Conservation (phyloP, 1,140 invertebrate genomes). For the Periplaneta americana region DNA sequence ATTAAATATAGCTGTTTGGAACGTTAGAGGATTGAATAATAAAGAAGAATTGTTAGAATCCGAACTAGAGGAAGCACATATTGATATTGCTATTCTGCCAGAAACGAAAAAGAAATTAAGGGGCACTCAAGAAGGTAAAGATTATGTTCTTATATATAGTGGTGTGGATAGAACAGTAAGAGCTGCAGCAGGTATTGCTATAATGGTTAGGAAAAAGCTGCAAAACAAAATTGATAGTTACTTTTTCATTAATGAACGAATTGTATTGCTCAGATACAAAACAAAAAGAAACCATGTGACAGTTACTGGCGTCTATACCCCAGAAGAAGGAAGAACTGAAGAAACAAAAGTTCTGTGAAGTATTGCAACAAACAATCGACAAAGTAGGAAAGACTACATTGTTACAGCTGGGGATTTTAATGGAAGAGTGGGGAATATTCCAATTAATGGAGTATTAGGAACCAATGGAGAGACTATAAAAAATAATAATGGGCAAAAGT, state of each 20-base stretch:
- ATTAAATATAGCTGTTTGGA: neutral
- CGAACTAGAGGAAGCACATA: neutral
- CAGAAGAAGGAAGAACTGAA: too few species aligned
- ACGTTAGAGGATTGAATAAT: neutral
- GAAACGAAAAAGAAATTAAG: neutral
- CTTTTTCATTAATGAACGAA: too few species aligned
- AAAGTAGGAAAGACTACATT: neutral
- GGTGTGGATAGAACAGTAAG: neutral
- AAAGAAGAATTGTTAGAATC: neutral
- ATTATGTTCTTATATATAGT: neutral
- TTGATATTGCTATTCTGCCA: neutral
- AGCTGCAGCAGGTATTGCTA: neutral
- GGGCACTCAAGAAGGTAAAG: neutral
- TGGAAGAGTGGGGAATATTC: too few species aligned
- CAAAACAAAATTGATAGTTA: neutral
- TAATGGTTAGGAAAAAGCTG: neutral
- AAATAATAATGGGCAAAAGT: too few species aligned
- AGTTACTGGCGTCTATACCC: neutral
- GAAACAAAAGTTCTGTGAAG: too few species aligned
- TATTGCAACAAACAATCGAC: too few species aligned
- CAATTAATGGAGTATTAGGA: too few species aligned
- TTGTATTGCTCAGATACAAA: neutral
- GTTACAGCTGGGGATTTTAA: too few species aligned
- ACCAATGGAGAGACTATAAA: too few species aligned
- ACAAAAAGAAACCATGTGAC: neutral